phyloP scores from a whole-genome alignment of 2,113 vertebrate genomes.

The Brachionichthys hirsutus region DNA sequence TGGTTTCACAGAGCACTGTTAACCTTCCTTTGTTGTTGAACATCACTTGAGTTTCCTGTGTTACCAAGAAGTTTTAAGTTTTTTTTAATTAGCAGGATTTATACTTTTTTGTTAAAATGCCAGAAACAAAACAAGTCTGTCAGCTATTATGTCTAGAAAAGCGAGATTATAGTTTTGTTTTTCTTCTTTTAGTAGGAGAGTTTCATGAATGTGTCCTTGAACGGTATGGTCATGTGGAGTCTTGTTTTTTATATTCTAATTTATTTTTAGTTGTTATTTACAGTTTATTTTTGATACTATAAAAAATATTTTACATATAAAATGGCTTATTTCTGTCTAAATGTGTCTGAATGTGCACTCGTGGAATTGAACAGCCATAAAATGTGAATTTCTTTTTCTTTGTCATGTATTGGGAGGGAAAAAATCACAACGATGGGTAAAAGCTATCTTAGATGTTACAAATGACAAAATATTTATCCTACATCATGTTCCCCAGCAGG shows the following conservation, averaged over 20 bases:
- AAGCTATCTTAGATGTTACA: no score
- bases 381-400: slow-evolving; percentile 13
- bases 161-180: slow-evolving; percentile 10
- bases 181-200: neutral
- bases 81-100: slow-evolving; percentile 38
- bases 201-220: slow-evolving; percentile 9
- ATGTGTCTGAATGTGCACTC: slow-evolving; percentile 21
- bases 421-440: no score
- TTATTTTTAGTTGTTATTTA: slow-evolving; percentile 56
- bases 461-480: no score
- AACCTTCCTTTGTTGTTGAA: neutral
- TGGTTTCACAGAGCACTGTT: neutral
- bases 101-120: slow-evolving; percentile 14
- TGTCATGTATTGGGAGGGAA: no score
- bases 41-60: slow-evolving; percentile 7
- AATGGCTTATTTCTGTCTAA: slow-evolving; percentile 35
- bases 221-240: slow-evolving; percentile 17
- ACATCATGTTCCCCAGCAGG: no score
- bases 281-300: slow-evolving; percentile 67
- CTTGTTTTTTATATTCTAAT: slow-evolving; percentile 43
- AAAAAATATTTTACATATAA: slow-evolving; percentile 34
- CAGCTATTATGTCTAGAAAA: slow-evolving; percentile 23
- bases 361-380: slow-evolving; percentile 21
- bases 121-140: slow-evolving; percentile 12
- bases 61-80: slow-evolving; percentile 32